Percentiles rank a stretch among this genome's conserved stretches.
These are phyloP conservation scores for Agrotis ipsilon DNA, from an alignment of 2,888 invertebrate genomes.

Conservation along the genomic window DNA sequence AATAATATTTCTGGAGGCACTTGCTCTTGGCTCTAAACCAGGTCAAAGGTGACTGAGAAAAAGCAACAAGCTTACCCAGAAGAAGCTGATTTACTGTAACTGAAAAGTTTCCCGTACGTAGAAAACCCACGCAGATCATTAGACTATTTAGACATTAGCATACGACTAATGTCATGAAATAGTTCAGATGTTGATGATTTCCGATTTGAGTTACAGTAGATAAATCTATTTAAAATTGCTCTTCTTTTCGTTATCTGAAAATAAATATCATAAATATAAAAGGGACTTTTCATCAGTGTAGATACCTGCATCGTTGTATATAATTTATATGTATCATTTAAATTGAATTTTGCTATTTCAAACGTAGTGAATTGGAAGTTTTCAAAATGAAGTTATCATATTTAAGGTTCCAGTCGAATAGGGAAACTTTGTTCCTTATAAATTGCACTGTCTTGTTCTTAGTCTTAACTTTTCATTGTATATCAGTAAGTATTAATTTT, in stretches of 20 bases:
- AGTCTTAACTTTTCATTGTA: neutral
- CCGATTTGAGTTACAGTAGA: neutral
- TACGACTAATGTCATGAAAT: too few relatives aligned
- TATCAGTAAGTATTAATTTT: slow-evolving; percentile 25
- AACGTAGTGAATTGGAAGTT: neutral
- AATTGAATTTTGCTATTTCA: neutral
- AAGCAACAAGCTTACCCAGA: too few relatives aligned
- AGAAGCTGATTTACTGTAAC: too few relatives aligned
- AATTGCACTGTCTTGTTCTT: neutral
- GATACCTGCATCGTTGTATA: neutral
- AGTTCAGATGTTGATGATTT: too few relatives aligned
- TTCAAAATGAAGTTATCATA: neutral
- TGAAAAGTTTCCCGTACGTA: too few relatives aligned
- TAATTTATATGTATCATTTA: neutral
- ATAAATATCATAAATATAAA: neutral
- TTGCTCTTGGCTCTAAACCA: too few relatives aligned
- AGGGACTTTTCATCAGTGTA: neutral
- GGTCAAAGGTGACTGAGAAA: too few relatives aligned
- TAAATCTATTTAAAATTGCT: slow-evolving; percentile 22
- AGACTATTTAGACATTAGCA: too few relatives aligned
- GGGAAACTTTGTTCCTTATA: neutral
- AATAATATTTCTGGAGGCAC: too few relatives aligned
- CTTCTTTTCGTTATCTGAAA: neutral
- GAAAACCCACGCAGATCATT: too few relatives aligned
- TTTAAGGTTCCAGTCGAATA: neutral